phyloP scores from a whole-genome alignment of 1,140 invertebrate species.

The Rhagoletis pomonella region DNA sequence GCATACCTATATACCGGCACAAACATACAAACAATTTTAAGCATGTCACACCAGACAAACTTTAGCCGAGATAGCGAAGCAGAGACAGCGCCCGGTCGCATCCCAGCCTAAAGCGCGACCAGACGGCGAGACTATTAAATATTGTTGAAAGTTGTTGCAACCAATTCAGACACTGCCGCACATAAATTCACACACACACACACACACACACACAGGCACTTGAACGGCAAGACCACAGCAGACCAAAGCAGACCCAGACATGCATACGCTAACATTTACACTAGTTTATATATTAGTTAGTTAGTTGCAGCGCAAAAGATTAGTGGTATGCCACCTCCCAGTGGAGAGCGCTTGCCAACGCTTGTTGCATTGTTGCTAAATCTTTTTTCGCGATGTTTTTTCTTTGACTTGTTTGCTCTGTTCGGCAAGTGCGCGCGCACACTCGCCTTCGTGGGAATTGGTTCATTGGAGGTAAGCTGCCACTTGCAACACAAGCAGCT shows the following conservation, averaged over 20 bases:
- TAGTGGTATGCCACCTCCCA: conserved; percentile 51
- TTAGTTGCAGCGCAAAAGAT: conserved; percentile 21
- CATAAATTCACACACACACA: neutral
- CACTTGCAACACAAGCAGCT: neutral
- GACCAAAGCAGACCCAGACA: neutral
- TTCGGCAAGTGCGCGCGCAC: conserved; percentile 45
- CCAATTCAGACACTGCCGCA: neutral
- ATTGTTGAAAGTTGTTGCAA: conserved; percentile 43
- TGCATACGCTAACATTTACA: too few relatives aligned
- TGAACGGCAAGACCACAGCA: too few relatives aligned
- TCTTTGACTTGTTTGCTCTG: neutral
- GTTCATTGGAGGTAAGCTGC: conserved; percentile 26
- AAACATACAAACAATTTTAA: neutral
- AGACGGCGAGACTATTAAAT: conserved; percentile 44
- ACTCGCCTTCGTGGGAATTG: conserved; percentile 47
- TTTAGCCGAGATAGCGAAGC: neutral
- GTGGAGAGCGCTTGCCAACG: conserved; percentile 34
- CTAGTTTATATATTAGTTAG: conserved; percentile 26
- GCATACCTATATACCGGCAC: neutral
- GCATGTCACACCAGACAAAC: conserved; percentile 7
- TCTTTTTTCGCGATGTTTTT: neutral
- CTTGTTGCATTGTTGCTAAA: conserved; percentile 48
- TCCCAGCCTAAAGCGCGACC: neutral
- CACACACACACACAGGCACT: neutral
- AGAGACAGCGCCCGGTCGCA: neutral